phyloP scores from a whole-genome alignment of 1,140 invertebrate species.

The Macrobrachium rosenbergii region DNA sequence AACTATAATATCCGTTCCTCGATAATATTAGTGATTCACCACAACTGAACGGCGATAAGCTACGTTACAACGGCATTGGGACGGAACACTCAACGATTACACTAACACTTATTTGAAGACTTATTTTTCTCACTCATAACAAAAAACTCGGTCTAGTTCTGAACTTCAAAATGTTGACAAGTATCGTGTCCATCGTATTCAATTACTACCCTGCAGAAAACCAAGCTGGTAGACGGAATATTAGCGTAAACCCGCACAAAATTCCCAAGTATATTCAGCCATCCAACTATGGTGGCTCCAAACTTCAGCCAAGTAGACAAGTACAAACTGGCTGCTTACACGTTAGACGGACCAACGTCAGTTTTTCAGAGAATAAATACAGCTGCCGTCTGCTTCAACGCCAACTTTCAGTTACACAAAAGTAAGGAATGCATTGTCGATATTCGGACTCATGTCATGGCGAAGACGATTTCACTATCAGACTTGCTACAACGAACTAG shows the following conservation, averaged over 20 bases:
- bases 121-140: no score
- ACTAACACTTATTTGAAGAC: no score
- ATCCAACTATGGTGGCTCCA: constrained; percentile 10
- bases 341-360: constrained; percentile 19
- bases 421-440: not conserved
- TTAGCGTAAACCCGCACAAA: not conserved
- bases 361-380: not conserved
- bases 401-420: not conserved
- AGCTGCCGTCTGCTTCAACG: not conserved
- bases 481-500: not conserved
- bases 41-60: no score
- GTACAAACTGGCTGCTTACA: constrained; percentile 43
- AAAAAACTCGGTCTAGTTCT: no score
- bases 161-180: no score
- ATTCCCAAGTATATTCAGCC: not conserved
- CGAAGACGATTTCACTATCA: not conserved
- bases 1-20: not conserved
- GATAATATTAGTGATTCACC: not conserved
- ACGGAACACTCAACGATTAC: no score
- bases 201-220: not conserved
- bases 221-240: not conserved
- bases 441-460: not conserved
- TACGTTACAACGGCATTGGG: no score
- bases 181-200: no score
- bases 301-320: constrained; percentile 43